Conservation (phyloP, 2,888 invertebrate genomes). For the Leucoptera coffeella region DNA sequence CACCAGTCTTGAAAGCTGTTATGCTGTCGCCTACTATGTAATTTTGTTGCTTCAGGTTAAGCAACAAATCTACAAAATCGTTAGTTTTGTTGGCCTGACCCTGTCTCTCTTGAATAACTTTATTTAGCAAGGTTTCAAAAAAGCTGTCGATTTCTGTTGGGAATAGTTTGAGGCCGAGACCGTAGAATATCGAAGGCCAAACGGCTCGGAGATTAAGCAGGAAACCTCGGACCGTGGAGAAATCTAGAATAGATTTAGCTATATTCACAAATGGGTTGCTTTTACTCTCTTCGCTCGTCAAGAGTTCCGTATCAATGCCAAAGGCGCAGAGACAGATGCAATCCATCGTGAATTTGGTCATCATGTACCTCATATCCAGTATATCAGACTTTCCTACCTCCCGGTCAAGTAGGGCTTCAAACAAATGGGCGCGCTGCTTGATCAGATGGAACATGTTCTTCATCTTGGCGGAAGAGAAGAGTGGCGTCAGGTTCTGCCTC, state of each 20-base stretch:
- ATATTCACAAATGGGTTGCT: constrained; percentile 13
- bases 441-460: constrained; percentile 14
- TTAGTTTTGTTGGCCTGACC: constrained; percentile 6
- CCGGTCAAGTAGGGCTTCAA: constrained; percentile 9
- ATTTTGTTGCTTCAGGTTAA: constrained; percentile 6
- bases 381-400: constrained; percentile 5
- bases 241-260: constrained; percentile 10
- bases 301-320: constrained; percentile 13
- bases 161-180: constrained; percentile 10
- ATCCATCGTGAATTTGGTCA: constrained; percentile 14
- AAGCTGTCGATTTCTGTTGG: constrained; percentile 11
- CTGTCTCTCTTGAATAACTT: constrained; percentile 5
- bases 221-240: constrained; percentile 8
- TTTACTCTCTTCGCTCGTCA: constrained; percentile 8
- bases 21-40: constrained; percentile 8
- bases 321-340: constrained; percentile 14
- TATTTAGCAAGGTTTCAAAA: constrained; percentile 7
- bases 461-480: constrained; percentile 13
- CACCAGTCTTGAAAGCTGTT: constrained; percentile 6
- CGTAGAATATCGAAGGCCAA: constrained; percentile 16
- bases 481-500: constrained; percentile 12
- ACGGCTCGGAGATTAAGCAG: constrained; percentile 9
- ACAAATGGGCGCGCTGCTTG: constrained; percentile 9
- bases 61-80: constrained; percentile 9
- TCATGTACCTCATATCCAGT: constrained; percentile 8